phyloP scores from a whole-genome alignment of 1,140 invertebrate genomes.

The Drosophila sturtevanti region DNA sequence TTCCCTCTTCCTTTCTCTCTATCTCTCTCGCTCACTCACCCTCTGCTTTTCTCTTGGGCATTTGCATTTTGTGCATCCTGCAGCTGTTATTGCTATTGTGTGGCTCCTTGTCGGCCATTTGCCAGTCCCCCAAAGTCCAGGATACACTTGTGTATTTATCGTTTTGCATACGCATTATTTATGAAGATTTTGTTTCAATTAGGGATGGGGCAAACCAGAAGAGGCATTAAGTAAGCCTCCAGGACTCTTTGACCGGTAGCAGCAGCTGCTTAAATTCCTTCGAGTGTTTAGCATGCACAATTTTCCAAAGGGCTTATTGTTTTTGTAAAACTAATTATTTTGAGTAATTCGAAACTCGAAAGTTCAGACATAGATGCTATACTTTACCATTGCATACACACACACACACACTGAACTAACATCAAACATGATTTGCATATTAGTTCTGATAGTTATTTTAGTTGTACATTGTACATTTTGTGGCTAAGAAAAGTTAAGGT shows the following conservation, averaged over 20 bases:
- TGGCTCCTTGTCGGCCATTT: conserved; percentile 56
- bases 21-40: not conserved
- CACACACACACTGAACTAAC: not conserved
- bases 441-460: not conserved
- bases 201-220: not conserved
- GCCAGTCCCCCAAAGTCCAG: conserved; percentile 21
- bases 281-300: conserved; percentile 67
- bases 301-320: conserved; percentile 62
- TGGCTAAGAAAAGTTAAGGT: conserved; percentile 1
- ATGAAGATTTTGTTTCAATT: conserved; percentile 40
- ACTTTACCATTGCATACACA: not conserved
- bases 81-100: conserved; percentile 13
- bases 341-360: conserved; percentile 70
- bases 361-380: not conserved
- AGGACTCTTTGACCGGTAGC: conserved; percentile 10
- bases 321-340: conserved; percentile 77
- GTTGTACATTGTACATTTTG: not conserved
- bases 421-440: conserved; percentile 4
- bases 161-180: conserved; percentile 77
- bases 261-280: conserved; percentile 61
- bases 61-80: conserved; percentile 57
- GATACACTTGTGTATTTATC: conserved; percentile 65
- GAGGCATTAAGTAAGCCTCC: conserved; percentile 53
- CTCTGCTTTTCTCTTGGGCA: conserved; percentile 6
- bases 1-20: not conserved